Evolutionary conservation across 2,113 vertebrate species (phyloP).

Genomic region (Uria lomvia): DNA sequence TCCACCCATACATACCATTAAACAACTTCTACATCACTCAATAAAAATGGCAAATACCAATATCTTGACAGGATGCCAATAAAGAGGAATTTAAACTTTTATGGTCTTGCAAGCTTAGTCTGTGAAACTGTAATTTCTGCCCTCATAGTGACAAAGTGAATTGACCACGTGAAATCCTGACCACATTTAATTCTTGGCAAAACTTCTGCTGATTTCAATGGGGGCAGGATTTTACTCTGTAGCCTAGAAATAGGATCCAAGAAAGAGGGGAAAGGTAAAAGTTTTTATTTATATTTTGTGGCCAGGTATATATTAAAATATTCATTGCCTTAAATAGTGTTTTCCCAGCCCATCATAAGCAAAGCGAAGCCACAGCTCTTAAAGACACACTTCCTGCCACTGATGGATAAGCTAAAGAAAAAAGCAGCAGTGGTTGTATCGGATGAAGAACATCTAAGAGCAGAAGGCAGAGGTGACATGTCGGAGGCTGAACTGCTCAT

Average conservation of each 20-base stretch:
- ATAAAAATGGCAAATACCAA: background rate
- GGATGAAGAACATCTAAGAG: conserved; percentile 92
- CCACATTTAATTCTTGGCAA: conserved; percentile 58
- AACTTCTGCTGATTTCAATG: conserved; percentile 55
- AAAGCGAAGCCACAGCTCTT: conserved; percentile 90
- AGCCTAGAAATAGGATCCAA: background rate
- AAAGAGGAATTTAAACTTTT: background rate
- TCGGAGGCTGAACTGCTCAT: conserved; percentile 95
- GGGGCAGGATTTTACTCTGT: conserved; percentile 46
- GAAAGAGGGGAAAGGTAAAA: background rate
- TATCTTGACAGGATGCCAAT: background rate
- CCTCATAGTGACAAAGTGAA: background rate
- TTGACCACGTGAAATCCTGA: conserved; percentile 33
- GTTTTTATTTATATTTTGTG: conserved; percentile 17
- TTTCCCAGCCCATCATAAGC: conserved; percentile 97
- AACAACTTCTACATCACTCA: background rate
- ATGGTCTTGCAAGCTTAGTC: background rate
- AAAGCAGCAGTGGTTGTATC: conserved; percentile 89
- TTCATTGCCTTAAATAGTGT: conserved; percentile 81
- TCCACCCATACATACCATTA: background rate
- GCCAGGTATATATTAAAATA: conserved; percentile 42
- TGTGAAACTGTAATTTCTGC: background rate
- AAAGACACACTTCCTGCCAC: conserved; percentile 92
- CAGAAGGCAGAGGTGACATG: conserved; percentile 94
- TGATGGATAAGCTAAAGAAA: conserved; percentile 97